phyloP scores from a whole-genome alignment of 2,113 vertebrate species.

The Geococcyx californianus region DNA sequence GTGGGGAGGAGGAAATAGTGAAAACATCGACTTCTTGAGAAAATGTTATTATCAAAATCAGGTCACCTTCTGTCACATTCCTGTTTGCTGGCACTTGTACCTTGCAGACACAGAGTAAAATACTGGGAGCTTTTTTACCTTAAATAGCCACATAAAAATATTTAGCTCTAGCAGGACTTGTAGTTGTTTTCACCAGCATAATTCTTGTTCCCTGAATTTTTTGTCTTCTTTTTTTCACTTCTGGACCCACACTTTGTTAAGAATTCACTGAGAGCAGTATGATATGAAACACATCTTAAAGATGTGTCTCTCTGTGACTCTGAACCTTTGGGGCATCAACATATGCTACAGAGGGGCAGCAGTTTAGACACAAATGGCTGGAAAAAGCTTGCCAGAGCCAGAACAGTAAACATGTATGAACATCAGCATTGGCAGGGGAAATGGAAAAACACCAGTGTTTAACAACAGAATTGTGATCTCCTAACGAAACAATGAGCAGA shows the following conservation, averaged over 20 bases:
- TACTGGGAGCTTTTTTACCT: neutral
- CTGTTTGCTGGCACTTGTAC: neutral
- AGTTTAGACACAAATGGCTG: neutral
- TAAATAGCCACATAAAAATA: neutral
- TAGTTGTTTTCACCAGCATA: neutral
- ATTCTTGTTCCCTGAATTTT: neutral
- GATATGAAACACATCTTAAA: neutral
- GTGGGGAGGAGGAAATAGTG: neutral
- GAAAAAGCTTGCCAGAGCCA: neutral
- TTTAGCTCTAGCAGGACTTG: neutral
- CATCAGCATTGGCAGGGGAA: neutral
- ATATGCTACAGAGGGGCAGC: neutral
- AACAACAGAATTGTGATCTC: neutral
- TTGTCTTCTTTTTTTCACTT: neutral
- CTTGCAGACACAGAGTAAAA: neutral
- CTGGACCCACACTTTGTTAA: neutral
- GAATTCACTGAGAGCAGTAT: neutral
- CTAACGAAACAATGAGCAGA: neutral
- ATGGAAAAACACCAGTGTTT: neutral
- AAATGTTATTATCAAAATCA: slow-evolving; percentile 6
- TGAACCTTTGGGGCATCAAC: neutral
- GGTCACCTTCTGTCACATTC: slow-evolving; percentile 11
- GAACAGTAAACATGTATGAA: neutral
- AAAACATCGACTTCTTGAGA: neutral
- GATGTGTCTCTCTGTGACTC: neutral